A percentile compares a stretch with the other conserved stretches of the same genome.
These are phyloP conservation scores for Artemia franciscana DNA, from an alignment of 1,140 invertebrate species.

Conservation along the genomic window DNA sequence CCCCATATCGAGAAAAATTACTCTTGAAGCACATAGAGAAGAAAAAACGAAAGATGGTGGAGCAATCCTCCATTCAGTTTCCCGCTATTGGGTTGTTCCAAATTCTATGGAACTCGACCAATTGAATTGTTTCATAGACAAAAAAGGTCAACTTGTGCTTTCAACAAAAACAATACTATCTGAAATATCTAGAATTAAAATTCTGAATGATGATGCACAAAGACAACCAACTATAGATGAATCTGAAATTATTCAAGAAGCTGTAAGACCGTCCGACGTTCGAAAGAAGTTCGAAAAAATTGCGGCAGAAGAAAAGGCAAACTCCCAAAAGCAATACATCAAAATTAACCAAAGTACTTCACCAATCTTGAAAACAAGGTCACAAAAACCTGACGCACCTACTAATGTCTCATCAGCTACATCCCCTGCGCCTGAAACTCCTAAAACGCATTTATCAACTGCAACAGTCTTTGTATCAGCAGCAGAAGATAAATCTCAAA, in stretches of 20 bases:
- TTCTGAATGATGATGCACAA: background rate
- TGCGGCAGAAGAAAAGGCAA: background rate
- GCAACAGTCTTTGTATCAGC: background rate
- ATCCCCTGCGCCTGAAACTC: background rate
- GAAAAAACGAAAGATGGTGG: background rate
- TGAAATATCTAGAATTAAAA: background rate
- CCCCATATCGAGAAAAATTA: background rate
- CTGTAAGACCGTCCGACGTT: background rate
- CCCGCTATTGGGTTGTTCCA: background rate
- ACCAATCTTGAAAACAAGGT: background rate
- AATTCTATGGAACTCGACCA: background rate
- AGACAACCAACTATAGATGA: background rate
- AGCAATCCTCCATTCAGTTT: background rate
- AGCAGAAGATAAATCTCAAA: background rate
- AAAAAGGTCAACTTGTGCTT: background rate
- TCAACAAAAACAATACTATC: background rate
- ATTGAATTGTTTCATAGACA: background rate
- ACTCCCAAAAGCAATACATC: background rate
- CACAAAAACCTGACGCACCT: background rate
- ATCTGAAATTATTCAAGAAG: background rate
- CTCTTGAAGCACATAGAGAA: background rate
- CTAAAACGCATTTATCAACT: background rate
- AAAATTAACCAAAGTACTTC: background rate
- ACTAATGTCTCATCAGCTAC: background rate
- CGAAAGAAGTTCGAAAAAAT: background rate